phyloP scores from a whole-genome alignment of 2,113 vertebrate species.

The Embiotoca jacksoni region DNA sequence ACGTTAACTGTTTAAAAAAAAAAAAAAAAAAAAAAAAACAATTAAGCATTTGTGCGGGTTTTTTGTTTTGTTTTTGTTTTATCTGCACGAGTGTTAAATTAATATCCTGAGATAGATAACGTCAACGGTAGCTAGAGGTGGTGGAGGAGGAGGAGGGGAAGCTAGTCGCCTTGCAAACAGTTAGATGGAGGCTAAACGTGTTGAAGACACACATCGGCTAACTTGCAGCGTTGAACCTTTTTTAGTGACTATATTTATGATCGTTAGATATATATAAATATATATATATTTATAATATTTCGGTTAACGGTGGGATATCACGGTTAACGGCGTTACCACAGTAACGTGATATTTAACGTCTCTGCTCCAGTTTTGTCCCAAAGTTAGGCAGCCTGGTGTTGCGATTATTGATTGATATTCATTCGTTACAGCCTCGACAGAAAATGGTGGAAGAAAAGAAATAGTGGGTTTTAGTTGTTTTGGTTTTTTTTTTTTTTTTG shows the following conservation, averaged over 20 bases:
- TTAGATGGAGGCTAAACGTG: slow-evolving; percentile 10
- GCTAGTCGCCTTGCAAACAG: slow-evolving; percentile 51
- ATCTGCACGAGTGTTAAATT: slow-evolving; percentile 17
- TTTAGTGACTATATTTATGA: background rate
- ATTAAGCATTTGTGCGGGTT: slow-evolving; percentile 22
- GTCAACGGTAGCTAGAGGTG: slow-evolving; percentile 19
- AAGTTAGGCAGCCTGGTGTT: slow-evolving; percentile 32
- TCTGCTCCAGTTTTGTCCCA: slow-evolving; percentile 8
- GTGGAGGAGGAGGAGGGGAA: background rate
- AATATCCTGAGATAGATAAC: slow-evolving; percentile 18
- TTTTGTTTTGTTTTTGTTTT: slow-evolving; percentile 17
- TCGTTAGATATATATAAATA: background rate
- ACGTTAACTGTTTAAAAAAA: slow-evolving; percentile 25
- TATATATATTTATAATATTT: slow-evolving; percentile 4
- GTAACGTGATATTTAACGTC: slow-evolving; percentile 26
- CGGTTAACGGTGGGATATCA: slow-evolving; percentile 11
- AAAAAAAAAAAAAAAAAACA: background rate
- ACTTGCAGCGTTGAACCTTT: slow-evolving; percentile 8
- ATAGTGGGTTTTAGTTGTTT: background rate
- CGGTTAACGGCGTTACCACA: slow-evolving; percentile 25
- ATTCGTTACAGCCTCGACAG: background rate
- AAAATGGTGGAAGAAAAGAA: background rate
- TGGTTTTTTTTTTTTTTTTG: slow-evolving; percentile 5
- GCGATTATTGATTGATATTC: slow-evolving; percentile 3
- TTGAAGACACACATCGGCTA: slow-evolving; percentile 9